Evolutionary conservation across 2,113 vertebrate genomes (phyloP).

Genomic region (Procapra przewalskii): DNA sequence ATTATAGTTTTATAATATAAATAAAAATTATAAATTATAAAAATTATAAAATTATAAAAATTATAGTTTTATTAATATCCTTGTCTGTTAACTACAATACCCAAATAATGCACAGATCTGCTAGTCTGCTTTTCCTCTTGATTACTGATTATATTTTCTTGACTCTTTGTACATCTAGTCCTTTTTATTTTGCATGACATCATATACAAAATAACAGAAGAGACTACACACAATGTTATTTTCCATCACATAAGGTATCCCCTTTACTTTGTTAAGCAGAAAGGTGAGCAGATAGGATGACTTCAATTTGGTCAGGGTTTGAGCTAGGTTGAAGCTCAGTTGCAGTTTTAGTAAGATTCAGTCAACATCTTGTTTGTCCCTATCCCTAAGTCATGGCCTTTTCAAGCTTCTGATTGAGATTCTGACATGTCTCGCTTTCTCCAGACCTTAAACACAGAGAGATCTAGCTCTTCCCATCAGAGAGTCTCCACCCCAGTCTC

Average conservation of each 20-base stretch:
- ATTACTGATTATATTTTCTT: constrained; percentile 2
- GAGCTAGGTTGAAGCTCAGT: background rate
- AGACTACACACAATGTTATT: background rate
- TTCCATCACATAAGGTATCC: background rate
- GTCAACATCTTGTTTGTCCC: background rate
- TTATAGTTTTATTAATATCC: background rate
- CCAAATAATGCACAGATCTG: background rate
- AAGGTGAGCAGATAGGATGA: background rate
- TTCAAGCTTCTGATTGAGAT: background rate
- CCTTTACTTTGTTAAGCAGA: background rate
- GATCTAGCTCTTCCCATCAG: background rate
- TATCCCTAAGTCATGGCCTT: background rate
- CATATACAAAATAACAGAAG: background rate
- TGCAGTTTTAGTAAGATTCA: background rate
- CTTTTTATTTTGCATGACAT: background rate
- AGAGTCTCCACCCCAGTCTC: background rate
- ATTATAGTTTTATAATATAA: background rate
- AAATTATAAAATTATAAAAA: too few species aligned
- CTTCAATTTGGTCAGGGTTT: background rate
- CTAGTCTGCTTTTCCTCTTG: background rate
- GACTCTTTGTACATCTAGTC: background rate
- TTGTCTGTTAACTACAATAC: background rate
- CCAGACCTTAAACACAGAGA: background rate
- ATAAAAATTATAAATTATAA: too few species aligned
- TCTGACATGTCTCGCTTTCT: background rate